Evolutionary conservation across 2,888 invertebrate species (phyloP), one percentile per base, ranked within the genome.

Genomic region (Tricholauxania praeusta): DNA sequence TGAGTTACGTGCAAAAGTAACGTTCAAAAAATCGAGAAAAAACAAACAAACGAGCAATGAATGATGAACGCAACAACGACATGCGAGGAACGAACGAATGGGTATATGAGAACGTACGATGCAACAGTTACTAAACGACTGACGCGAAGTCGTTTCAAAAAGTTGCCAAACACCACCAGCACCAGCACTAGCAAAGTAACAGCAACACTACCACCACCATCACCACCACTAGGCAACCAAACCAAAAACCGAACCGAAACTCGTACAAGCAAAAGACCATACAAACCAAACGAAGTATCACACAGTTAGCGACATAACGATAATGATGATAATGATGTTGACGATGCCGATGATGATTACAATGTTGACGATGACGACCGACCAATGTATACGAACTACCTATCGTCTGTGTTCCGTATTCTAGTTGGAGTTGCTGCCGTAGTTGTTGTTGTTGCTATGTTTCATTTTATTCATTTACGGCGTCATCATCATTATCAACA

Each of bases 101-200:
- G 17, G 17, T 12, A 72, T 75, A 77, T 75, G 72, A 80, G 79
- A 79, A 85, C 84, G 84, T 81, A 83, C 86, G 84, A 86, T 86
- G 85, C 86, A 86, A 87, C 87, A 87, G 86, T 86, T 86, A 85
- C 85, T 84, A 84, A 82, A 82, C 85, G 86, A 87, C 84, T 86
- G 85, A 86, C 75, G 79, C 81, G 79, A 78, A 78, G 79, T 80
- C 78, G 82, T 78, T 82, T 83, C 78, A 81, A 80, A 80, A 84
- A 83, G 84, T 84, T 84, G 84, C 83, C 84, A 84, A 83, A 82
- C 80, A 77, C 49, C 68, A 69, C 49, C 64, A 49, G 64, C 64
- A 15, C 48, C 48, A 49, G 22, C 64, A 49, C 12, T 49, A 49
- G 64, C 51, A 62, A 17, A 57, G 57, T 47, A 55, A 48, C 17